Evolutionary conservation across 1,140 invertebrate genomes (phyloP).

Genomic region (Tetramorium alpestre): DNA sequence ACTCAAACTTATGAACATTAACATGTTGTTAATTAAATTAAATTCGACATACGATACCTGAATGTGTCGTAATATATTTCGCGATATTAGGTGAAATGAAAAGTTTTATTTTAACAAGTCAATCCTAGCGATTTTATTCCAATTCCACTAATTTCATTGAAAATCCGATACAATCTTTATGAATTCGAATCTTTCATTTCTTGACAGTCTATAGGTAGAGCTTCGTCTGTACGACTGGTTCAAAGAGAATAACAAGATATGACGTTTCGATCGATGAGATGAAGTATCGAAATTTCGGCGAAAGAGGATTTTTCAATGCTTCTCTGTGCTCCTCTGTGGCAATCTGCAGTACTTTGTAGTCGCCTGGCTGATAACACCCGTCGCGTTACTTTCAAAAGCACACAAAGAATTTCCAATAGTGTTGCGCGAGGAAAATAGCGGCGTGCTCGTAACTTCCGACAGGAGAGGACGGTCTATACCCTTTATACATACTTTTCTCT

Average conservation of each 20-base stretch:
- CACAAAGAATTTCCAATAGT: constrained; percentile 72
- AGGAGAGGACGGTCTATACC: constrained; percentile 45
- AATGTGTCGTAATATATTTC: not conserved
- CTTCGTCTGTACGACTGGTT: not conserved
- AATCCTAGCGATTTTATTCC: not conserved
- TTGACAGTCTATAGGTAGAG: not conserved
- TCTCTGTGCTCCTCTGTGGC: constrained; percentile 5
- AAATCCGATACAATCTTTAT: not conserved
- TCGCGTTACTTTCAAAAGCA: constrained; percentile 39
- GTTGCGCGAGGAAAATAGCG: constrained; percentile 59
- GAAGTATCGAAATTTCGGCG: constrained; percentile 31
- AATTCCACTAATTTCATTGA: not conserved
- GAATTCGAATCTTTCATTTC: not conserved
- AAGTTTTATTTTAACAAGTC: not conserved
- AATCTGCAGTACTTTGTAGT: constrained; percentile 45
- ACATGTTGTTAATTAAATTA: not conserved
- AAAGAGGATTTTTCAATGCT: constrained; percentile 30
- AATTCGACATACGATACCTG: not conserved
- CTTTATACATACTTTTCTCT: constrained; percentile 25
- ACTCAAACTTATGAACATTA: not conserved
- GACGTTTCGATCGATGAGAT: not conserved
- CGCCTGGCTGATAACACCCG: constrained; percentile 38
- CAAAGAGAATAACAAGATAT: not conserved
- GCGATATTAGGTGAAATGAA: not conserved
- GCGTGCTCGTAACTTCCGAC: constrained; percentile 44